phyloP scores from a whole-genome alignment of 2,888 invertebrate genomes.

The Tipula vernalis region DNA sequence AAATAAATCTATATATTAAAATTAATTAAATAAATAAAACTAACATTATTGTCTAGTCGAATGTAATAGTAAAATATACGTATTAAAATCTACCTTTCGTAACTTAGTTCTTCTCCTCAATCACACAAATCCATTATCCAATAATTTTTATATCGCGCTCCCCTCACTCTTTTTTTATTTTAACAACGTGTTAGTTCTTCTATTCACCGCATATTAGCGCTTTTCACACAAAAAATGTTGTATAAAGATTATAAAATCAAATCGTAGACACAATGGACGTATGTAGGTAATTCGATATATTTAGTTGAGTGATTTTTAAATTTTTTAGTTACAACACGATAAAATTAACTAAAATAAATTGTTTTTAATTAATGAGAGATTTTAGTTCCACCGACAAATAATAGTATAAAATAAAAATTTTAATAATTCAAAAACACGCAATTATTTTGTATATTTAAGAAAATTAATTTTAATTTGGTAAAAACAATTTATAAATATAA shows the following conservation, averaged over 20 bases:
- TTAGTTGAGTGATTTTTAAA: background rate
- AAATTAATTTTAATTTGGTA: background rate
- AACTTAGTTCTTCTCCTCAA: background rate
- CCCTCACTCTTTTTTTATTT: background rate
- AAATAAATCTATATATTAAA: background rate
- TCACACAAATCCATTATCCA: background rate
- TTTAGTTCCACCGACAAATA: background rate
- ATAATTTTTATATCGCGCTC: background rate
- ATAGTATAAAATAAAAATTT: background rate
- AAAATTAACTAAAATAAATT: background rate
- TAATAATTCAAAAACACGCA: background rate
- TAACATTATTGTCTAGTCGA: background rate
- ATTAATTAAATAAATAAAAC: background rate
- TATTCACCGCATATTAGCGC: background rate
- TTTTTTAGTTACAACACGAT: background rate
- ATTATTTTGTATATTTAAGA: background rate
- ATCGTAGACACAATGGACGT: background rate
- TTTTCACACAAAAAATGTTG: background rate
- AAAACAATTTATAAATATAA: background rate
- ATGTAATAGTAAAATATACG: background rate
- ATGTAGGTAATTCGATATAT: background rate
- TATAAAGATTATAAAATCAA: background rate
- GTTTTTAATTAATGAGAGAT: background rate
- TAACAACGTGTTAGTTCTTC: background rate
- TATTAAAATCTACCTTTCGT: background rate